Evolutionary conservation across 1,140 invertebrate species (phyloP).

Genomic region (Nebria ingens): DNA sequence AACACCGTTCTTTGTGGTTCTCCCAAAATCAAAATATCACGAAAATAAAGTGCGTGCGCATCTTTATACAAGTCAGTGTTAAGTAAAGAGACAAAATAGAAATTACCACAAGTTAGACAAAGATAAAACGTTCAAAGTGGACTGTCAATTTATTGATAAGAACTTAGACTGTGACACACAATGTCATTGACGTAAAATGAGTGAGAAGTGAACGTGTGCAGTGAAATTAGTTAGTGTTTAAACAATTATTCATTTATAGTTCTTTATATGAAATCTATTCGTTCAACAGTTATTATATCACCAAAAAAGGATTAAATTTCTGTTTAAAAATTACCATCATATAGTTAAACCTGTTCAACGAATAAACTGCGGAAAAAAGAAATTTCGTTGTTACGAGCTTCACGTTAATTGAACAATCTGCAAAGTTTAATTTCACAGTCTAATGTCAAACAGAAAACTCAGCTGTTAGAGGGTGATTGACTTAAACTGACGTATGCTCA

Average conservation of each 20-base stretch:
- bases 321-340: too few relatives aligned
- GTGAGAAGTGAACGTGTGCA: background rate
- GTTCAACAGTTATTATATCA: too few relatives aligned
- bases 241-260: background rate
- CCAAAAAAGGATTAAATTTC: too few relatives aligned
- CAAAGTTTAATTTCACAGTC: background rate
- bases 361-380: too few relatives aligned
- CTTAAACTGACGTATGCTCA: constrained; percentile 11
- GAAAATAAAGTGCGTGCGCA: constrained; percentile 5
- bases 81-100: background rate
- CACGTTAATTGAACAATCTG: background rate
- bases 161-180: background rate
- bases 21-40: constrained; percentile 7
- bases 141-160: constrained; percentile 8
- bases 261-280: too few relatives aligned
- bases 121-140: background rate
- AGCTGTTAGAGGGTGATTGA: constrained; percentile 13
- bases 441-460: background rate
- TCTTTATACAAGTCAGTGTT: constrained; percentile 4
- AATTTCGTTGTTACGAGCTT: too few relatives aligned
- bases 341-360: too few relatives aligned
- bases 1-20: background rate
- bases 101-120: background rate
- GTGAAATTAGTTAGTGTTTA: background rate
- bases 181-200: background rate